A percentile compares a stretch with the other conserved stretches of the same genome.
phyloP scores from a whole-genome alignment of 2,888 invertebrate genomes.

The Macrostomum cliftonense region DNA sequence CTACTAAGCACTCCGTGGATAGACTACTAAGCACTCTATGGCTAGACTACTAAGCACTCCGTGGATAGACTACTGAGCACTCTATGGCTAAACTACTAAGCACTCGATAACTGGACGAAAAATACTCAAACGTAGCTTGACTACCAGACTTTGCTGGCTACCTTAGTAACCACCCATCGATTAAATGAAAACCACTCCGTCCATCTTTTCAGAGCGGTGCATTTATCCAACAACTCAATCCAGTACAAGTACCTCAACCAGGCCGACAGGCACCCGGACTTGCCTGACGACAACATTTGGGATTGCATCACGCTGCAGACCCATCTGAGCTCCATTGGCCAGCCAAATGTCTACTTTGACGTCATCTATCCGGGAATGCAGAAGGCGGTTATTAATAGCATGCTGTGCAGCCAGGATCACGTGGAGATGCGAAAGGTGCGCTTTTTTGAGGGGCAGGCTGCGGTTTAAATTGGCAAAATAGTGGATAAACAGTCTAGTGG shows the following conservation, averaged over 20 bases:
- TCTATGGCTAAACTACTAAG: too few species aligned
- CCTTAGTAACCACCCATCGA: background rate
- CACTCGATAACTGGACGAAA: too few species aligned
- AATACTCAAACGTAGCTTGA: too few species aligned
- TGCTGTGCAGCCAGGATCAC: conserved; percentile 52
- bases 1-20: too few species aligned
- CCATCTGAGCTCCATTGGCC: conserved; percentile 39
- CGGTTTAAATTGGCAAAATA: too few species aligned
- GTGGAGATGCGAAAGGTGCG: conserved; percentile 36
- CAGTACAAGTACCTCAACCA: conserved; percentile 56
- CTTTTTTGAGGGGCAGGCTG: background rate
- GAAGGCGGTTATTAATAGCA: conserved; percentile 57
- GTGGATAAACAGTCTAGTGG: too few species aligned
- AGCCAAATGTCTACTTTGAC: conserved; percentile 52
- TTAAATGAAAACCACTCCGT: background rate
- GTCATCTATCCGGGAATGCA: conserved; percentile 66
- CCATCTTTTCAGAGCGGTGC: conserved; percentile 41
- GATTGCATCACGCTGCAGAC: conserved; percentile 48
- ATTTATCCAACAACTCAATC: conserved; percentile 76
- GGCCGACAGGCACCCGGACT: conserved; percentile 41
- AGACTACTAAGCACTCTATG: too few species aligned
- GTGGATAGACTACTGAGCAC: too few species aligned
- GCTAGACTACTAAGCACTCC: too few species aligned
- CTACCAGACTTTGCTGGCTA: background rate
- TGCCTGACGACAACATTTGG: conserved; percentile 70